phyloP scores from a whole-genome alignment of 2,797 vertebrate genomes.

The Coracias cyanogaster region DNA sequence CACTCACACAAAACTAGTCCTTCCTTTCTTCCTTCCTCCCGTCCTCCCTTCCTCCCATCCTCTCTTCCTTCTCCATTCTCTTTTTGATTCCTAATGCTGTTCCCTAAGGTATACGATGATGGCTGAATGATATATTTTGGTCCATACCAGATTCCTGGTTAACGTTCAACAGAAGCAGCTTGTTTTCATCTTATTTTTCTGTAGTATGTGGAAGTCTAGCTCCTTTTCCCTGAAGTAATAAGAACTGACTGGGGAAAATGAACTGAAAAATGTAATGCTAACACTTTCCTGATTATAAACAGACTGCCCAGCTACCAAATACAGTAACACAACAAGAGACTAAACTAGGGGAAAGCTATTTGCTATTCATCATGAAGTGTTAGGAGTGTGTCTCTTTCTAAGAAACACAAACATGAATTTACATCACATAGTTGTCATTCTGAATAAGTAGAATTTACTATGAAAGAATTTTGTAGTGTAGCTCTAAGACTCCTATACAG shows the following conservation, averaged over 20 bases:
- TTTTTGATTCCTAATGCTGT: neutral
- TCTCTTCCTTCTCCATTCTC: no score
- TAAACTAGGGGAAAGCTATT: neutral
- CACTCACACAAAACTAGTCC: no score
- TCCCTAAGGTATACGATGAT: neutral
- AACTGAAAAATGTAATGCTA: neutral
- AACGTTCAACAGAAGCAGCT: neutral
- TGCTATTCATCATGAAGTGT: neutral
- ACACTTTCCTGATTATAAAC: neutral
- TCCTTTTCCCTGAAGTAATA: neutral
- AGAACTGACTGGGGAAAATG: neutral
- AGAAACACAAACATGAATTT: neutral
- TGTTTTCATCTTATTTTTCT: neutral
- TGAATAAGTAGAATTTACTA: neutral
- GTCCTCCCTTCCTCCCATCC: no score
- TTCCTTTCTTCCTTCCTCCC: no score
- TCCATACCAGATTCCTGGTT: neutral
- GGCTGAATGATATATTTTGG: neutral
- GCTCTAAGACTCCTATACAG: neutral
- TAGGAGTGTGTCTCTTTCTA: neutral
- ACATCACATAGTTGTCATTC: neutral
- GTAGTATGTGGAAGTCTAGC: neutral
- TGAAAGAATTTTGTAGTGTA: neutral
- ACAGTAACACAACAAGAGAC: neutral
- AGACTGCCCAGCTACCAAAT: neutral